Conservation (phyloP, 2,797 vertebrate species). For the Danio jaintianensis region DNA sequence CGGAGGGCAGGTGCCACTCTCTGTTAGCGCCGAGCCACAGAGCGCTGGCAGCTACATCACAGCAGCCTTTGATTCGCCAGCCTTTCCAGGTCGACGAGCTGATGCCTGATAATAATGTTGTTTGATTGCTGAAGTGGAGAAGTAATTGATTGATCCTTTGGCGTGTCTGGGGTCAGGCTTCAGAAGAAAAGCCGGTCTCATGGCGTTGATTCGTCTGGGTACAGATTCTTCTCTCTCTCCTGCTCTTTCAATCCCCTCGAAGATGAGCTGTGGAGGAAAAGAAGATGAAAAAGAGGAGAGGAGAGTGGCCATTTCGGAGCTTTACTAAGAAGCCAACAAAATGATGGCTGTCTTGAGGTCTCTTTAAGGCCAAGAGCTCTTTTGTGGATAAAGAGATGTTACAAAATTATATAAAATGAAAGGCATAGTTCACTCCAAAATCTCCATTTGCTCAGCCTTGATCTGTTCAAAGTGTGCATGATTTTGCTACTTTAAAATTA, state of each 20-base stretch:
- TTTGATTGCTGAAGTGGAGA: constrained; percentile 87
- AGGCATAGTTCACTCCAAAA: neutral
- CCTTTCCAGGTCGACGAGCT: constrained; percentile 88
- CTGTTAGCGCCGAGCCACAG: constrained; percentile 80
- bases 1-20: constrained; percentile 79
- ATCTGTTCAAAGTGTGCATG: neutral
- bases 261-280: constrained; percentile 13
- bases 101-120: constrained; percentile 83
- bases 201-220: constrained; percentile 66
- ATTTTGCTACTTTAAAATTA: neutral
- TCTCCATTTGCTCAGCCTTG: neutral
- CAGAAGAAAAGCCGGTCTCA: constrained; percentile 64
- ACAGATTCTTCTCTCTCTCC: constrained; percentile 31
- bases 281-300: constrained; percentile 6
- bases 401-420: neutral
- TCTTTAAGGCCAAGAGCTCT: neutral
- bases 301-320: constrained; percentile 53
- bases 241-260: constrained; percentile 37
- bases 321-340: constrained; percentile 26
- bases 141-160: constrained; percentile 84
- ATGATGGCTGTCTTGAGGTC: neutral
- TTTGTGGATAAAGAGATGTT: neutral
- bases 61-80: constrained; percentile 80
- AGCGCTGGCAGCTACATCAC: constrained; percentile 77
- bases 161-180: constrained; percentile 71